A percentile compares a stretch with the other conserved stretches of the same genome.
Evolutionary conservation across 2,888 invertebrate genomes (phyloP).

Genomic region (Leptogaster cylindrica): DNA sequence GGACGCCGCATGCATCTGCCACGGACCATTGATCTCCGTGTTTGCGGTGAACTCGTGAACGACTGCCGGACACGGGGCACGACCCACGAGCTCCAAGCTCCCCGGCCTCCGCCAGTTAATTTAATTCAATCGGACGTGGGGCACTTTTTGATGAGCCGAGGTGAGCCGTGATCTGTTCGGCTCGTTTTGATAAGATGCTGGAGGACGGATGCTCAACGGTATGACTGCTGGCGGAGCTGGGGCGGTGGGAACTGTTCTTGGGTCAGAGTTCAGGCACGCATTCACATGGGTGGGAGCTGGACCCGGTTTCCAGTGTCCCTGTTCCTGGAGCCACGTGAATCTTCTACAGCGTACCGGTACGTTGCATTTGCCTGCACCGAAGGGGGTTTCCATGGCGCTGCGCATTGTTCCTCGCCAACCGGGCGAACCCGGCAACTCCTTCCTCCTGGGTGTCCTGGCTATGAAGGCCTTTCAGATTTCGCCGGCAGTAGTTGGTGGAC

Average conservation of each 20-base stretch:
- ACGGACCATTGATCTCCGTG: too few species aligned
- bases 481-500: conserved; percentile 27
- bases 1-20: too few species aligned
- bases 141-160: not conserved
- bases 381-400: conserved; percentile 22
- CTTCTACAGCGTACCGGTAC: not conserved
- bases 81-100: not conserved
- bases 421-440: not conserved
- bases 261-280: conserved; percentile 34
- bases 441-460: not conserved
- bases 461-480: conserved; percentile 5
- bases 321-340: conserved; percentile 2
- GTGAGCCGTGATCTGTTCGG: too few species aligned
- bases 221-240: not conserved
- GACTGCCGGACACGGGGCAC: too few species aligned
- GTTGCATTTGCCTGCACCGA: conserved; percentile 18
- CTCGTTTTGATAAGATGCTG: not conserved
- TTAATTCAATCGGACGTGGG: conserved; percentile 19
- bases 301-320: conserved; percentile 20
- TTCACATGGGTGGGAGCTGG: not conserved
- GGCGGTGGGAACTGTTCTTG: not conserved
- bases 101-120: not conserved
- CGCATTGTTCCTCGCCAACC: conserved; percentile 7
- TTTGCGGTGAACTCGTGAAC: too few species aligned
- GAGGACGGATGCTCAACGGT: not conserved